Conservation (phyloP, 2,888 invertebrate species). For the Lamellibrachia columna region DNA sequence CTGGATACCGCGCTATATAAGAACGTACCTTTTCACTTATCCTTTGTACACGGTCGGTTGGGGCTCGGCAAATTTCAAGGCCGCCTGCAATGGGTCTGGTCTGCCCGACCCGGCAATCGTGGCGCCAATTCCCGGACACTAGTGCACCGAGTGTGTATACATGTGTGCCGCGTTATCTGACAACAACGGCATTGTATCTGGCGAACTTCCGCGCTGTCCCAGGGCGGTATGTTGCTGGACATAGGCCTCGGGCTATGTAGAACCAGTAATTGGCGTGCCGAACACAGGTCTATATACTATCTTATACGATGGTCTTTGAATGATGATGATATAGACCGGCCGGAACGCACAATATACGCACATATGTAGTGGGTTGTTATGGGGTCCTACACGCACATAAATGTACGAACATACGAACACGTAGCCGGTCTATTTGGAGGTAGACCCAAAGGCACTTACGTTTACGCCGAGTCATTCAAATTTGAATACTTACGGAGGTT, state of each 20-base stretch:
- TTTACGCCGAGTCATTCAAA: no score
- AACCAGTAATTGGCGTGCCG: neutral
- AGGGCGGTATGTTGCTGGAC: constrained; percentile 16
- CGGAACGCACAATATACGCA: neutral
- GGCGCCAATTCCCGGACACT: neutral
- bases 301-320: neutral
- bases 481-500: no score
- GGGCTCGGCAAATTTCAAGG: neutral
- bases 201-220: constrained; percentile 16
- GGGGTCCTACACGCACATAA: neutral
- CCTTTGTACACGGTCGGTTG: neutral
- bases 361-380: neutral
- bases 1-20: no score
- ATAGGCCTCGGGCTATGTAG: neutral
- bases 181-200: neutral
- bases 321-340: neutral
- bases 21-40: no score
- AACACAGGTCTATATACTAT: neutral
- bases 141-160: neutral
- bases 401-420: no score
- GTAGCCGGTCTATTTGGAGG: no score
- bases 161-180: neutral
- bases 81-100: neutral
- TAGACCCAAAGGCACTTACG: no score
- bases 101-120: neutral